Percentiles rank a stretch among this genome's conserved stretches.
phyloP scores from a whole-genome alignment of 2,888 invertebrate genomes.

The Sphaerophoria taeniata region DNA sequence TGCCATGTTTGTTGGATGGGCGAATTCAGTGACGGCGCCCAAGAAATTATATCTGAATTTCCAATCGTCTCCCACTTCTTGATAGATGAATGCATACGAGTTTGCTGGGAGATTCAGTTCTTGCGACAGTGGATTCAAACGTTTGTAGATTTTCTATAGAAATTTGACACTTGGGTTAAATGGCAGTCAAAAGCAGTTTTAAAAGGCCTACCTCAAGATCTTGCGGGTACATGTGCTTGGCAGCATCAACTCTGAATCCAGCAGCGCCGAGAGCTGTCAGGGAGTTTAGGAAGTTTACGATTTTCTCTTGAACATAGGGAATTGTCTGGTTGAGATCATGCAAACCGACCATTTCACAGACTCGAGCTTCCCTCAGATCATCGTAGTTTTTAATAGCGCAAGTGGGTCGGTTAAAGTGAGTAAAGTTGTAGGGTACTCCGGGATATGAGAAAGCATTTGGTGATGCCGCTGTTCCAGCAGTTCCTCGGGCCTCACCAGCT shows the following conservation, averaged over 20 bases:
- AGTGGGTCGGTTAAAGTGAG: conserved; percentile 84
- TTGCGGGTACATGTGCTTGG: conserved; percentile 85
- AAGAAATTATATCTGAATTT: conserved; percentile 83
- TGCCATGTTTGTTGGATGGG: conserved; percentile 81
- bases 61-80: conserved; percentile 88
- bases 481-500: conserved; percentile 76
- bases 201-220: conserved; percentile 83
- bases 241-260: conserved; percentile 85
- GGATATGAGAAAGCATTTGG: conserved; percentile 83
- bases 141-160: conserved; percentile 58
- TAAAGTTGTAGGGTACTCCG: conserved; percentile 84
- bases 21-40: conserved; percentile 90
- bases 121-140: conserved; percentile 43
- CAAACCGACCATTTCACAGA: conserved; percentile 81
- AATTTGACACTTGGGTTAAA: neutral
- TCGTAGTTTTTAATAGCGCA: conserved; percentile 83
- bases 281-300: conserved; percentile 84
- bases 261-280: conserved; percentile 84
- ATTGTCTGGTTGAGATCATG: conserved; percentile 84
- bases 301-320: conserved; percentile 83
- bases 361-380: conserved; percentile 84
- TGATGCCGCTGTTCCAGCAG: conserved; percentile 82
- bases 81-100: conserved; percentile 87
- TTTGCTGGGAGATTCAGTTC: conserved; percentile 77
- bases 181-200: neutral